These are phyloP conservation scores for Malurus cyaneus DNA, from an alignment of 2,113 vertebrate species.

Conservation along the genomic window DNA sequence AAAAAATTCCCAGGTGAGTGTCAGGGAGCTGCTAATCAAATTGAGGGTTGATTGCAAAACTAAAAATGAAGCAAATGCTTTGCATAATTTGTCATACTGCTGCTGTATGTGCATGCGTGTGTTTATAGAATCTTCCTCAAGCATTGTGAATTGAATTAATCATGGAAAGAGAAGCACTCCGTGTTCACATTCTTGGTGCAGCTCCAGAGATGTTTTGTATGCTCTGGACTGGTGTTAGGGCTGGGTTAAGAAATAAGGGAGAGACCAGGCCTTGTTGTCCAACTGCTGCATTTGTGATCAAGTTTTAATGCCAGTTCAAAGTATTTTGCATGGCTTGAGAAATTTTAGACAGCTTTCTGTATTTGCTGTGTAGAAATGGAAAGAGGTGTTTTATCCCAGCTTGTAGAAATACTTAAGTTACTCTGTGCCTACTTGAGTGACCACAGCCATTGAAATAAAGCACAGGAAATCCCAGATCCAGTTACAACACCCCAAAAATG, in stretches of 20 bases:
- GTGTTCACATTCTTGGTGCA: neutral
- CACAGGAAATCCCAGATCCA: neutral
- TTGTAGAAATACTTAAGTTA: neutral
- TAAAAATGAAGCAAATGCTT: slow-evolving; percentile 11
- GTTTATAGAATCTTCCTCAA: slow-evolving; percentile 26
- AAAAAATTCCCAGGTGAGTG: slow-evolving; percentile 15
- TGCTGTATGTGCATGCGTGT: neutral
- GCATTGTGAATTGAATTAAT: slow-evolving; percentile 37
- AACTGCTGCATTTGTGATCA: neutral
- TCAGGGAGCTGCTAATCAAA: slow-evolving; percentile 33
- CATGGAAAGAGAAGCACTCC: neutral
- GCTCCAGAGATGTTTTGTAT: neutral
- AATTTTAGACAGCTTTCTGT: neutral
- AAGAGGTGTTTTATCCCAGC: neutral
- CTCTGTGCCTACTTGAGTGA: neutral
- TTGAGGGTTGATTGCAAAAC: slow-evolving; percentile 44
- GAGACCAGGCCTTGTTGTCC: neutral
- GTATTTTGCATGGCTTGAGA: neutral
- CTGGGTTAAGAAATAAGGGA: neutral
- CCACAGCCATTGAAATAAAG: neutral
- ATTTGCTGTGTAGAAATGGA: neutral
- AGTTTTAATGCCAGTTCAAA: neutral
- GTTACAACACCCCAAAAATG: neutral
- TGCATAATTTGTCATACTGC: slow-evolving; percentile 53
- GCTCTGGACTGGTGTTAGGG: neutral